phyloP scores from a whole-genome alignment of 2,113 vertebrate genomes.

The Elgaria multicarinata region DNA sequence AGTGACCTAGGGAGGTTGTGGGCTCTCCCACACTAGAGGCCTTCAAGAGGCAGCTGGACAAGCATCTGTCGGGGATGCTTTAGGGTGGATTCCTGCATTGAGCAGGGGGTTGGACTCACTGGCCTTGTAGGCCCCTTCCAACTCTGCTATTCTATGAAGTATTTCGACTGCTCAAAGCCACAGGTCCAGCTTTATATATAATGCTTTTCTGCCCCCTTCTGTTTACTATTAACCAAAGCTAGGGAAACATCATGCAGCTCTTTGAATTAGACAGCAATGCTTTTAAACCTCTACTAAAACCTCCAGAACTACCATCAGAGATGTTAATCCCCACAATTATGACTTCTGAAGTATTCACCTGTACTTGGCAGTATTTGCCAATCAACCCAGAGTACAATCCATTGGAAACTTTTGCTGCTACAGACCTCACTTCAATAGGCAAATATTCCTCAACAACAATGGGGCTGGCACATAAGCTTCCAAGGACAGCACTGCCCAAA shows the following conservation, averaged over 20 bases:
- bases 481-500: background rate
- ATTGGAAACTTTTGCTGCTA: background rate
- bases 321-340: background rate
- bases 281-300: background rate
- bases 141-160: too few species aligned
- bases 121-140: too few species aligned
- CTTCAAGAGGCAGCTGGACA: too few species aligned
- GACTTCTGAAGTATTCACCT: background rate
- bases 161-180: background rate
- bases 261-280: background rate
- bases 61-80: too few species aligned
- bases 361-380: background rate
- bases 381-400: background rate
- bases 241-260: background rate
- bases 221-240: slow-evolving; percentile 44
- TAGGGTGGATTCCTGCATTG: too few species aligned
- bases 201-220: slow-evolving; percentile 71
- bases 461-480: background rate
- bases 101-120: too few species aligned
- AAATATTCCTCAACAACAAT: background rate
- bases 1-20: too few species aligned
- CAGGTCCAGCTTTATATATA: slow-evolving; percentile 19
- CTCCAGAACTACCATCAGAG: background rate
- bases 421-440: background rate
- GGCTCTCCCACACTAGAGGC: too few species aligned